Base-by-base conservation (phyloP, 1,140 invertebrate genomes). In the Halesus radiatus region DNA sequence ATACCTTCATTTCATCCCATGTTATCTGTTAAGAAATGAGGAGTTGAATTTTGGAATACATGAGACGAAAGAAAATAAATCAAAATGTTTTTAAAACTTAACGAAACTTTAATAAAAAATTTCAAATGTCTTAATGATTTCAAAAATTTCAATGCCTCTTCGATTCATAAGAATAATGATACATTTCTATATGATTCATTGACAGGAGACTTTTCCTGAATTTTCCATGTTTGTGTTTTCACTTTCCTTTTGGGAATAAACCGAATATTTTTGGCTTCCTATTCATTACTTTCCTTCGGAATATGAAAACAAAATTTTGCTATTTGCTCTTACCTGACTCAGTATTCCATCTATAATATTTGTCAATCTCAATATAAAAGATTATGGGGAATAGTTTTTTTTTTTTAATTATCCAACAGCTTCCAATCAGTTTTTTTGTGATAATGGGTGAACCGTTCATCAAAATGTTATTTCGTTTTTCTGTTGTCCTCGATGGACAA, bases 121-220 rank as follows among this genome's bases (percentile, higher is more conserved):
- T 29, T 26, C 13, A 26, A 23, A 26, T 15, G 26, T 29, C 16
- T 68, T 37, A 37, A 45, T n/a, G 4, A n/a, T 52, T 72, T 72
- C 37, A 53, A 72, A n/a, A 50, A 23, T 20, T 3, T 72, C 45
- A 53, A 50, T 10, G 18, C 52, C 37, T 72, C n/a, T 53, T 52
- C n/a, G 68, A 72, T 22, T 72, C 45, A 72, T 72, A 52, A 23
- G 37, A 72, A 72, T 50, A 72, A 72, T 50, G 45, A 3, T 70
- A 66, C 26, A 52, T 53, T 72, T 72, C 68, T 72, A 22, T 66
- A 26, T 53, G 68, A 72, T 22, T 72, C 50, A 52, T 52, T 20
- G 32, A 68, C 15, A 22, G 37, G 26, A 66, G 16, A 37, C 32
- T 66, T 66, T 66, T 66, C 23, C 23, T 29, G 7, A 66, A 29